Evolutionary conservation across 1,140 invertebrate genomes (phyloP), one percentile per base, ranked within the genome.

Genomic region (Gryon sp.): DNA sequence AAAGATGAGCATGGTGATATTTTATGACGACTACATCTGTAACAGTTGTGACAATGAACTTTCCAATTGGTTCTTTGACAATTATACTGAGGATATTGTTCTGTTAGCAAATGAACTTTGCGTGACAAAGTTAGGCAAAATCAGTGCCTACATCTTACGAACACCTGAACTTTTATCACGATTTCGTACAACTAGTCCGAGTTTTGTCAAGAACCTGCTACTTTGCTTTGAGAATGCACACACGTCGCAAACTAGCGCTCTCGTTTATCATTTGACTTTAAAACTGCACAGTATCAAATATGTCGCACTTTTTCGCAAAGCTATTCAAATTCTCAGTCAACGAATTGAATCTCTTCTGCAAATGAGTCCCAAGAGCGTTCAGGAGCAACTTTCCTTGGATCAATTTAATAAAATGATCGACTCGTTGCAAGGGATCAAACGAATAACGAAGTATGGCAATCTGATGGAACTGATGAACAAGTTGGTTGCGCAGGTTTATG

Each of bases 11-110:
- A 88, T 91, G 0, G 91, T 94, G 70, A 86, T 93, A 0, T 93
- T 92, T 78, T 93, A 92, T 85, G 92, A n/a, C n/a, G n/a, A 94
- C 84, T 93, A 92, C 86, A 90, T 94, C 83, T 92, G 90, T 82
- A 92, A 94, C 79, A 93, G 93, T 81, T 7, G 19, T 0, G 86
- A 94, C 7, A 92, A 90, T 1, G 92, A 95, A 16, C 92, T 94
- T 57, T 86, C 95, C 24, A 92, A 92, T 0, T 96, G 94, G 94
- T 84, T 96, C n/a, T 84, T 96, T 14, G 91, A 92, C 0, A 93
- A 94, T 80, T 91, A 95, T 76, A 91, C 94, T 0, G 89, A 92
- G 74, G 91, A 93, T 15, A 86, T 95, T 0, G 91, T 96, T 8
- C 85, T 89, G 22, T 83, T 93, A 3, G 90, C 90, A 0, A 84